These are phyloP conservation scores for Chaenodraco wilsoni DNA, from an alignment of 2,797 vertebrate genomes.

Conservation along the genomic window DNA sequence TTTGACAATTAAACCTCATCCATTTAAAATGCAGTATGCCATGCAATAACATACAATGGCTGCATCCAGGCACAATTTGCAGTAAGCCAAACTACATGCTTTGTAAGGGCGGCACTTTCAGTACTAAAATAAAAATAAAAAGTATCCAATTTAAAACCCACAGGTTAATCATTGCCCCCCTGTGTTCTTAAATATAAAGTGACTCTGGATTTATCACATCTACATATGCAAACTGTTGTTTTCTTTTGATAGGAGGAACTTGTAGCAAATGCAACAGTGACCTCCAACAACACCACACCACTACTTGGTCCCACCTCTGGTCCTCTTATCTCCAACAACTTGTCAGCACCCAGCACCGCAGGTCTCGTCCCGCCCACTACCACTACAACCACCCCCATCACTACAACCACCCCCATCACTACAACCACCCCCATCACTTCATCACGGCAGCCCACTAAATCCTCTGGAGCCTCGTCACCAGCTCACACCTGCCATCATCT, in stretches of 20 bases:
- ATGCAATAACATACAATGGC: no score
- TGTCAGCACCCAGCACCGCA: background rate
- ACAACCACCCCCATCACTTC: background rate
- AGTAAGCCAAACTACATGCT: no score
- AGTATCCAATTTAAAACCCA: no score
- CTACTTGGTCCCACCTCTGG: fast-evolving
- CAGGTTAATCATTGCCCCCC: no score
- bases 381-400: fast-evolving
- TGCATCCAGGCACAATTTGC: no score
- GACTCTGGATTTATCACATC: background rate
- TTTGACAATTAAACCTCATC: no score
- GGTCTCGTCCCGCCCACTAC: fast-evolving
- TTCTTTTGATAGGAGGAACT: background rate
- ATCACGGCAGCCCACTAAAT: background rate
- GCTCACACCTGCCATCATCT: fast-evolving
- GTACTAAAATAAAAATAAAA: no score
- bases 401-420: no score
- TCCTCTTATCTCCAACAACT: fast-evolving
- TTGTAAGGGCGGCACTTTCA: no score
- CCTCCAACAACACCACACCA: fast-evolving
- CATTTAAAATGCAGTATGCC: no score
- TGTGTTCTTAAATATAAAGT: no score
- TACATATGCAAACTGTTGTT: conserved; percentile 1
- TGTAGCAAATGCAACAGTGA: fast-evolving
- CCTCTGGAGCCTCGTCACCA: fast-evolving